Conservation (phyloP, 2,113 vertebrate genomes). For the Hemichromis elongatus region DNA sequence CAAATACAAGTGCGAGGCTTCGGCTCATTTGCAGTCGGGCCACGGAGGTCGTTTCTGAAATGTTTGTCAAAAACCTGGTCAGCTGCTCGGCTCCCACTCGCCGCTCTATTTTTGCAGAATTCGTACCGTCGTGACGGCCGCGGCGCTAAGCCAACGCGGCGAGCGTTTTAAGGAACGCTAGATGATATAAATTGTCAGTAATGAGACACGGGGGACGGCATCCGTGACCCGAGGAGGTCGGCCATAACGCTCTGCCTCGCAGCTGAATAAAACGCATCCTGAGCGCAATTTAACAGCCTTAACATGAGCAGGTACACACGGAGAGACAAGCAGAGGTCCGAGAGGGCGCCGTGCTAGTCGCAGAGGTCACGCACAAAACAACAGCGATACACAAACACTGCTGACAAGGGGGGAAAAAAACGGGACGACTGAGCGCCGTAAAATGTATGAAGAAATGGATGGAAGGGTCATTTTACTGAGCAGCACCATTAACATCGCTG, state of each 20-base stretch:
- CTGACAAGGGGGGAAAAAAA: conserved; percentile 52
- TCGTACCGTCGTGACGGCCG: not conserved
- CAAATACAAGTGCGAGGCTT: conserved; percentile 29
- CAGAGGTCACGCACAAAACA: conserved; percentile 29
- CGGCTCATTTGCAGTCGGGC: conserved; percentile 22
- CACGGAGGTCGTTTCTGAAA: not conserved
- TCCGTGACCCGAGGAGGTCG: conserved; percentile 38
- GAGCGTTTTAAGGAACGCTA: conserved; percentile 15
- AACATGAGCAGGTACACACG: conserved; percentile 48
- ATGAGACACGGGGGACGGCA: conserved; percentile 35
- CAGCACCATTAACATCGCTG: conserved; percentile 61
- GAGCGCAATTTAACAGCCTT: conserved; percentile 33
- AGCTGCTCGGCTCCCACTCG: not conserved
- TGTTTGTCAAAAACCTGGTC: not conserved
- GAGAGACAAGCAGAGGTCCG: conserved; percentile 42
- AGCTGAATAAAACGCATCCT: conserved; percentile 25
- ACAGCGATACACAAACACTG: conserved; percentile 42
- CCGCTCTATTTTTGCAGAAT: conserved; percentile 4
- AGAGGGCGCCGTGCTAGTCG: not conserved
- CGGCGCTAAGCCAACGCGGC: not conserved
- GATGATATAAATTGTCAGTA: conserved; percentile 47
- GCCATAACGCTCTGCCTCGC: not conserved
- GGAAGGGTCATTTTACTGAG: conserved; percentile 66
- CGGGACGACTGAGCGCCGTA: conserved; percentile 31
- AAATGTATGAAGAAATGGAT: conserved; percentile 57